Evolutionary conservation across 2,113 vertebrate genomes (phyloP), one percentile per base, ranked within the genome.

Genomic region (Patagioenas fasciata): DNA sequence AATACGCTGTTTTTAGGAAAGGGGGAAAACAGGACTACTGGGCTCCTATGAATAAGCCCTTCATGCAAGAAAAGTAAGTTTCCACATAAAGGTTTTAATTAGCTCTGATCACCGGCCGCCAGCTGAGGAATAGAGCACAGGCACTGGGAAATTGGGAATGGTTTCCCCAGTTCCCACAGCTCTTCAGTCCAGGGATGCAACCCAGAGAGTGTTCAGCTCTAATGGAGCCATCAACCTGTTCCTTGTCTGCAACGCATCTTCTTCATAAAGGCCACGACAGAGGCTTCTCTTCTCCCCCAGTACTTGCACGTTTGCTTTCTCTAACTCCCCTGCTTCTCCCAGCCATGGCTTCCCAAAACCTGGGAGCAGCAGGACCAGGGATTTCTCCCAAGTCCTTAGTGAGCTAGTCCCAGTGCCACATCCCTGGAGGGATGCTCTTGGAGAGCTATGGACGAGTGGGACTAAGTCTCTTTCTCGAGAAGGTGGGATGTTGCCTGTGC

Each of bases 41-140:
- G 53, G 70, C 47, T 94, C 31, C 54, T 72, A 58, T 79, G 77
- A 94, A 71, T 85, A 85, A 86, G 50, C 67, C 77, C 50, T 78
- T 91, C 91, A 64, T 77, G 70, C 50, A 92, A 91, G 80, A 70
- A 85, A 91, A 94, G 5, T 66, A 80, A 85, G 75, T 85, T 88
- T 93, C 89, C 74, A 89, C 64, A 87, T 78, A 71, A 94, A 92
- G n/a, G 57, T 81, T 93, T 95, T 81, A 72, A 91, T 85, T 60
- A 89, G 72, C 56, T 77, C 80, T 87, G 50, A 84, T 83, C 53
- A 79, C 54, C 61, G 0, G 0, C 60, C 65, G 24, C 36, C 51
- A 86, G 57, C 15, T 50, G 40, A 80, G 61, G 51, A 88, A 51
- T 51, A 75, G 66, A 24, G 54, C 2, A 2, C 5, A 84, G 71